These are phyloP conservation scores for Itoplectis maculator DNA, from an alignment of 2,888 invertebrate species.

Conservation along the genomic window DNA sequence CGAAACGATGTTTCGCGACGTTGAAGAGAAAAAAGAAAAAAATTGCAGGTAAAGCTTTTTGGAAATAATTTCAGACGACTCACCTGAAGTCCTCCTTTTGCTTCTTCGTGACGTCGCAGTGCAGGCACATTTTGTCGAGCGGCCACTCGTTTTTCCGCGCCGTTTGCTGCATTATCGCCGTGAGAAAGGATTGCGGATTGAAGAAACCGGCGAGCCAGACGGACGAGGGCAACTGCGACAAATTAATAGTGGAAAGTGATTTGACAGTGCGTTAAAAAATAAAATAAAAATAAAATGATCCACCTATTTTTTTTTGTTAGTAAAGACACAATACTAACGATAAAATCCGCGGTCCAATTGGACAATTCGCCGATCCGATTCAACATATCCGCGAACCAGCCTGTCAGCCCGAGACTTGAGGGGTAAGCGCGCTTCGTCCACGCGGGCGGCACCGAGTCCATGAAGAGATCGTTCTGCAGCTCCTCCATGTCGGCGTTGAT, in stretches of 20 bases:
- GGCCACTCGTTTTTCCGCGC: constrained; percentile 98
- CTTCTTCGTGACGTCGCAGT: constrained; percentile 97
- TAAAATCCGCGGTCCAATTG: constrained; percentile 95
- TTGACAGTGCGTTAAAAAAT: neutral
- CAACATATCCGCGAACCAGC: constrained; percentile 95
- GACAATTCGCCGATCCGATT: constrained; percentile 92
- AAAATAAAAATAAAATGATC: neutral
- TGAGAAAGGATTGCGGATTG: constrained; percentile 98
- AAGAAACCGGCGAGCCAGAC: constrained; percentile 98
- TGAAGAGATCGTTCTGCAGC: constrained; percentile 93
- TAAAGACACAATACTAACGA: constrained; percentile 82
- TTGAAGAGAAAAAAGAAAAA: no score
- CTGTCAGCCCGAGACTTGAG: constrained; percentile 91
- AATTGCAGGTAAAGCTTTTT: neutral
- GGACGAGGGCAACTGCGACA: constrained; percentile 90
- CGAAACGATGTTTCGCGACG: no score
- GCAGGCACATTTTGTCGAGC: constrained; percentile 97
- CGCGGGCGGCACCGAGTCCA: constrained; percentile 94
- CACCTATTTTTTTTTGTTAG: neutral
- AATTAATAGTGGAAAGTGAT: constrained; percentile 39
- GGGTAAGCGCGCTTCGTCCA: constrained; percentile 97
- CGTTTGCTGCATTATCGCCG: constrained; percentile 99
- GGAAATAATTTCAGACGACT: constrained; percentile 70
- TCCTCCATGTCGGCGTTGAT: constrained; percentile 97
- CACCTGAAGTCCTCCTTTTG: constrained; percentile 92